Evolutionary conservation across 37 sponge, comb jelly and placozoan genomes (phyloP), one percentile per base, ranked within the genome.

Genomic region (Axinella damicornis): DNA sequence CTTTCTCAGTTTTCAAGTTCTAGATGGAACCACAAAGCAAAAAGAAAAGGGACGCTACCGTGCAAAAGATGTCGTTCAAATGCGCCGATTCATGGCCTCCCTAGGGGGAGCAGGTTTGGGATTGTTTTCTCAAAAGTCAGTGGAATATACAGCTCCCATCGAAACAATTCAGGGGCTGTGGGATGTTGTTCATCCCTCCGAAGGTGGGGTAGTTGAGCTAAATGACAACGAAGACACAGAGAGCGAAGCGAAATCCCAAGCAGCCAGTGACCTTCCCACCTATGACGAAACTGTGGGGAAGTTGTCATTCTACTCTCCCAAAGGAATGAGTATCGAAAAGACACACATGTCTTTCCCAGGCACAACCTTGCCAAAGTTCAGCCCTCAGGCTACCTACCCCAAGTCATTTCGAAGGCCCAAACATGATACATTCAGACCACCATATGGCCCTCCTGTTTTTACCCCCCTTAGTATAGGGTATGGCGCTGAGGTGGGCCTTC

Each of bases 391-490:
- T 41, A 2, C 83, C 27, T 59, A 77, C 31, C 68, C 87, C 0
- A 82, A 77, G 36, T 39, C 71, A 22, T 57, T 53, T 32, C 76
- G 90, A 27, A 35, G 92, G 40, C 74, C 83, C 27, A 66, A 34
- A 27, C 82, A 91, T 40, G 92, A 91, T 65, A 91, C 87, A 40
- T 91, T 87, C 72, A 77, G 59, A n/a, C 92, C 92, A 21, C 92
- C 92, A 0, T 73, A 82, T 59, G 92, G 92, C 22, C 92, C 83
- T 36, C 87, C 87, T 5, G 54, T 65, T 14, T 81, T 86, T 33
- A 73, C 28, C 57, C 86, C 82, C 2, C 33, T 82, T 37, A 91
- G 92, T 58, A 76, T 91, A 25, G 92, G 92, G 32, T 91, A 91
- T 76, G 92, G 92, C 14, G 64, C 69, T 54, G 92, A 91, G 35